Base-by-base conservation (phyloP, 2,888 invertebrate genomes). In the Dasypogon diadema region DNA sequence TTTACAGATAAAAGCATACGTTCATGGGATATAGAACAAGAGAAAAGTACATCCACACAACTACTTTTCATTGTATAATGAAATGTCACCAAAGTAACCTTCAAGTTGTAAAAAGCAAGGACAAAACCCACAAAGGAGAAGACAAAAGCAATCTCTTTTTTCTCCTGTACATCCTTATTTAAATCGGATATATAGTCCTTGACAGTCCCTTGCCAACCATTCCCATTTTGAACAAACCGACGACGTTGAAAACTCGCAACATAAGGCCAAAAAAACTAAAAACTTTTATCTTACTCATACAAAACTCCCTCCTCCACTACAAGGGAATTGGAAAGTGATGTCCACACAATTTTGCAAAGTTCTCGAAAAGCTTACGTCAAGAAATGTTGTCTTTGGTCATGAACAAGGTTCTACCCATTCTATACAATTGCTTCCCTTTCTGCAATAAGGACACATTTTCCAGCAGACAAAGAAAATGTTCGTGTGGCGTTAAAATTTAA, bases 381-480 rank as follows among this genome's bases (percentile, higher is more conserved):
- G 18, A 60, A 37, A 60, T 37, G 60, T 60, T 60, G 60, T 60
- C 60, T 60, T 30, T 60, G 60, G 60, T 60, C 60, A 60, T 60
- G 60, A 37, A 34, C 60, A 21, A 60, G 12, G 42, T n/a, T 42
- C 42, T 6, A 42, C 42, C 42, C 42, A 3, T 12, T n/a, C 42
- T n/a, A n/a, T n/a, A 30, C 34, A 30, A 30, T 30, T 30, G n/a
- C n/a, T n/a, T n/a, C 58, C 30, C 30, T 16, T 8, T n/a, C 26
- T 18, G 18, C 34, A 37, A 12, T 37, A 60, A 37, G 60, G 60
- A 16, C 34, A 37, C 8, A 60, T 3, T n/a, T 5, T 18, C 60
- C 60, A 60, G n/a, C n/a, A n/a, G 60, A 60, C 60, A 60, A 60
- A 60, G 60, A 21, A 34, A 60, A 42, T 12, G 21, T 60, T 60